Base-by-base conservation (phyloP, 2,888 invertebrate genomes). In the Tipula lateralis region DNA sequence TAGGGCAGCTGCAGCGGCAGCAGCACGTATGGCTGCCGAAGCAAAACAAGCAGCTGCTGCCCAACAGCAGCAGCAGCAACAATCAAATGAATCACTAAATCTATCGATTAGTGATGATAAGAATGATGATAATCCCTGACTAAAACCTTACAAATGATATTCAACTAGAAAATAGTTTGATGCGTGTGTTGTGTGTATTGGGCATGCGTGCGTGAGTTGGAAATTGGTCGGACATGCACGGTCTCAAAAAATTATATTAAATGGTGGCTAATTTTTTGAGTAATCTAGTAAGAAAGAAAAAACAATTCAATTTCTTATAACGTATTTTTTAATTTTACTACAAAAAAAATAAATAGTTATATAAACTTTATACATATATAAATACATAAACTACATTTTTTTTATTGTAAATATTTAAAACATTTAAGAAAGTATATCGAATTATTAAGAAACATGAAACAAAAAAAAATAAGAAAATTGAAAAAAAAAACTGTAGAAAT, bases 1-100 rank as follows among this genome's bases (percentile, higher is more conserved):
- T 87, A 89, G 95, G 87, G 92, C 93, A 87, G 91, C 93, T 29
- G 87, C 39, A 88, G 88, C 85, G 87, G 88, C 85, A 87, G 88
- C 7, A 86, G 89, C 84, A 16, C 83, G 87, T 87, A 2, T 34
- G 24, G 84, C 84, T 82, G 91, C 92, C 1, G 91, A 91, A 50
- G 91, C 91, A 39, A 88, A 89, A 85, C 86, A 86, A 44, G 44
- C 85, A 85, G 66, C 86, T 84, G 84, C 86, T 82, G 29, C 82
- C 1, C 29, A 80, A 66, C 87, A 80, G 34, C 19, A 34, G 16
- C 66, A 29, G 16, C 29, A 24, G 24, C 29, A 24, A n/a, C 82
- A 50, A 66, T 84, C 81, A 19, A 84, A 85, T 32, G 88, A 89
- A 84, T 88, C 89, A 29, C 86, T 90, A 2, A 90, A 90, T 86